Conservation (phyloP, 1,140 invertebrate genomes). For the Drosophila pseudoobscura region DNA sequence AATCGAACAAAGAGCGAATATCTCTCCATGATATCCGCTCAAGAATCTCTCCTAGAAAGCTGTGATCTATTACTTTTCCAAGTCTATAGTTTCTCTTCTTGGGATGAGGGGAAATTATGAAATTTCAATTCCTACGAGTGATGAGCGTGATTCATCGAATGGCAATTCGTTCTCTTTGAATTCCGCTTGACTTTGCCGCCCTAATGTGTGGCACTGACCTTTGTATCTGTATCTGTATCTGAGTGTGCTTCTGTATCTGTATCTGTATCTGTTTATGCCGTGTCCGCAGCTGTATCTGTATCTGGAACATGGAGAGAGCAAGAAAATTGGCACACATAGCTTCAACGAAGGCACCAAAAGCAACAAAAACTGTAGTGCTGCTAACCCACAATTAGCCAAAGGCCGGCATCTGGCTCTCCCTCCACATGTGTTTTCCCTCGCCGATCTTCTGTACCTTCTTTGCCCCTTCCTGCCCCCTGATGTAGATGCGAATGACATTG, state of each 20-base stretch:
- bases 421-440: not conserved
- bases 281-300: constrained; percentile 17
- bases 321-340: constrained; percentile 43
- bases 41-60: not conserved
- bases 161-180: constrained; percentile 31
- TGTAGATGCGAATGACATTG: constrained; percentile 29
- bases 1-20: not conserved
- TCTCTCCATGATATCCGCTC: constrained; percentile 1
- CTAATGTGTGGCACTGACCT: constrained; percentile 52
- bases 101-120: constrained; percentile 30
- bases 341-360: constrained; percentile 5
- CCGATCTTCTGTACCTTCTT: too few relatives aligned
- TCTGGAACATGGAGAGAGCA: constrained; percentile 24
- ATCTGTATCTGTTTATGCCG: constrained; percentile 22
- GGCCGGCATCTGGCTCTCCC: constrained; percentile 27
- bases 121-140: constrained; percentile 15
- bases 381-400: constrained; percentile 72
- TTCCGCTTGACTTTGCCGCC: constrained; percentile 23
- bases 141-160: constrained; percentile 21
- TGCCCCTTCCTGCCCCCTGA: too few relatives aligned
- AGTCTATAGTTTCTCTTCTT: too few relatives aligned
- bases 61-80: constrained; percentile 5
- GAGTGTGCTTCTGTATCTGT: constrained; percentile 4
- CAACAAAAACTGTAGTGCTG: constrained; percentile 36
- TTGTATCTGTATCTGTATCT: constrained; percentile 25